Evolutionary conservation across 2,113 vertebrate species (phyloP), one percentile per base, ranked within the genome.

Genomic region (Bufo gargarizans): DNA sequence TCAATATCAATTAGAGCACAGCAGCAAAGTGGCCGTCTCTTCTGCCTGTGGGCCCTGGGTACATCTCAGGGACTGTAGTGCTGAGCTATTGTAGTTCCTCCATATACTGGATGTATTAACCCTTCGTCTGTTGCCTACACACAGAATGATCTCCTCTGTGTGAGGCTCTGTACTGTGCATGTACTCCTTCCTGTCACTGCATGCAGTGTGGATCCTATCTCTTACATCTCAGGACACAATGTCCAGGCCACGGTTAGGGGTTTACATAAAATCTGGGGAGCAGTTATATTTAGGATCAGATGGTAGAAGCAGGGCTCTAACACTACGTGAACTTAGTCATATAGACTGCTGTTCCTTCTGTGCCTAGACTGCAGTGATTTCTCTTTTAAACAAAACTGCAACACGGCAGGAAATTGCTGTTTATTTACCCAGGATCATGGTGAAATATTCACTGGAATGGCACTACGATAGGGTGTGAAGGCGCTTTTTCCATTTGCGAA

Each of bases 121-220:
- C 72, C 72, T 0, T 55, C 5, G 14, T 76, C 16, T 4, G 0
- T 43, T 65, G 12, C 22, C 80, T 67, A 22, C 76, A 77, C 47
- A 53, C 16, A 20, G 72, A 76, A 17, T 16, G 33, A 33, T 33
- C 4, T 55, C 13, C 53, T 58, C n/a, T 55, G 22, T 67, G 61
- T 17, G 45, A 22, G 58, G 58, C 85, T 53, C 19, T 11, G 59
- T 67, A 22, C 76, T 67, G 74, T 94, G 97, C 95, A 94, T 97
- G 95, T 91, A 90, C 91, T 79, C 85, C 43, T 92, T 92, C 91
- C 90, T 92, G 89, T 92, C 95, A 94, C 95, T 98, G 97, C 97
- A 98, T 99, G 97, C 94, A 95, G 92, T 93, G 90, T 93, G 81
- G 45, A 63, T 63, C n/a, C 47, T 50, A 22, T 65, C 43, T 50